These are phyloP conservation scores for Leptopilina drosophilae DNA, from an alignment of 2,888 invertebrate genomes.

Conservation along the genomic window DNA sequence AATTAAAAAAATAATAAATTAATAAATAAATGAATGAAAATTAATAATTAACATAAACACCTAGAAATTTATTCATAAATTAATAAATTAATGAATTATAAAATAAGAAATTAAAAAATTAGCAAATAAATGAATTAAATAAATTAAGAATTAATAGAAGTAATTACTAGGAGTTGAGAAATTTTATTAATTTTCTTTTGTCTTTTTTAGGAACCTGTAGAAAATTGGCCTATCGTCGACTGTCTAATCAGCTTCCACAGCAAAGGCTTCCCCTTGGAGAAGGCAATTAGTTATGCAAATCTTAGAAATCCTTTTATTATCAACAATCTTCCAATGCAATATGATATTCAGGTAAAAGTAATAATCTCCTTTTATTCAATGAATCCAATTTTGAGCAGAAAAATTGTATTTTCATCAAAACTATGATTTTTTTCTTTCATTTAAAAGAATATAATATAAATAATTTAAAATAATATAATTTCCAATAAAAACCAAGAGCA, in stretches of 20 bases:
- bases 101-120: no score
- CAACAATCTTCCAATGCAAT: constrained; percentile 99
- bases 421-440: no score
- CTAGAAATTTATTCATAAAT: no score
- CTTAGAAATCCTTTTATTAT: constrained; percentile 96
- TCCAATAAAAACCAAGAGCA: no score
- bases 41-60: no score
- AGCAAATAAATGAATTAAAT: no score
- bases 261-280: constrained; percentile 98
- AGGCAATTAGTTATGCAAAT: constrained; percentile 97
- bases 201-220: constrained; percentile 88
- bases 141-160: no score
- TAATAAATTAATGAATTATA: no score
- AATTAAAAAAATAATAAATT: no score
- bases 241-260: constrained; percentile 99
- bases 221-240: constrained; percentile 98
- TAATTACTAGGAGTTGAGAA: not conserved
- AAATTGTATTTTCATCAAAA: not conserved
- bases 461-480: no score
- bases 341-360: constrained; percentile 90
- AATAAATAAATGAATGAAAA: no score
- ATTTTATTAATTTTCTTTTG: not conserved
- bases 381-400: constrained; percentile 21
- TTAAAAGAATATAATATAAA: no score
- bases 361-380: constrained; percentile 33